Conservation (phyloP, 1,140 invertebrate genomes). For the Tigriopus japonicus region DNA sequence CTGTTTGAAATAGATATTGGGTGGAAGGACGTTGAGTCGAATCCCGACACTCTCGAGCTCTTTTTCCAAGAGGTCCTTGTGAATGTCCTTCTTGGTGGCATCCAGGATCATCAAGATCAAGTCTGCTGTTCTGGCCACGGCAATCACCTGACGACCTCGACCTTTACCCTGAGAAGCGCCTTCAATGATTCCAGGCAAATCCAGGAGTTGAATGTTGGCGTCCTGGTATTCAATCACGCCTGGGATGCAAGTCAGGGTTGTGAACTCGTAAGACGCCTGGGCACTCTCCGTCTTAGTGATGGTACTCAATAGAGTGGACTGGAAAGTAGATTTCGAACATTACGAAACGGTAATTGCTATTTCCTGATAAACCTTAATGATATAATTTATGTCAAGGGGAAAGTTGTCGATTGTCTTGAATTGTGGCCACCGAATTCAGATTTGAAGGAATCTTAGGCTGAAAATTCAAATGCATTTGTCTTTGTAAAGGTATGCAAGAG, state of each 20-base stretch:
- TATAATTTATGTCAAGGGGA: too few species aligned
- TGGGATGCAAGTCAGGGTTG: conserved; percentile 96
- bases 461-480: too few species aligned
- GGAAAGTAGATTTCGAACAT: conserved; percentile 19
- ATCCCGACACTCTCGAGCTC: conserved; percentile 94
- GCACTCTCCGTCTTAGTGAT: conserved; percentile 87
- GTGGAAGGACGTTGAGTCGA: conserved; percentile 74
- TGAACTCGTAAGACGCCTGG: conserved; percentile 95
- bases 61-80: conserved; percentile 66
- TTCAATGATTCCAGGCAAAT: conserved; percentile 92
- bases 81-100: conserved; percentile 89
- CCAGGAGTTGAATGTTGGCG: conserved; percentile 81
- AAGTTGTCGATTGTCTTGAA: too few species aligned
- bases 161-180: conserved; percentile 86
- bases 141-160: conserved; percentile 71
- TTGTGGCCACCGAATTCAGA: too few species aligned
- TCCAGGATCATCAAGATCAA: conserved; percentile 97
- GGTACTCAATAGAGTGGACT: conserved; percentile 81
- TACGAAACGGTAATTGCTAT: too few species aligned
- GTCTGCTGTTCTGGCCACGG: conserved; percentile 88
- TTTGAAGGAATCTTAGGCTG: too few species aligned
- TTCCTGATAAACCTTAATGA: too few species aligned
- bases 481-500: too few species aligned
- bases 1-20: conserved; percentile 94
- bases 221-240: conserved; percentile 88